Base-by-base conservation (phyloP, 2,888 invertebrate genomes). In the Pachycephus smyrnensis region DNA sequence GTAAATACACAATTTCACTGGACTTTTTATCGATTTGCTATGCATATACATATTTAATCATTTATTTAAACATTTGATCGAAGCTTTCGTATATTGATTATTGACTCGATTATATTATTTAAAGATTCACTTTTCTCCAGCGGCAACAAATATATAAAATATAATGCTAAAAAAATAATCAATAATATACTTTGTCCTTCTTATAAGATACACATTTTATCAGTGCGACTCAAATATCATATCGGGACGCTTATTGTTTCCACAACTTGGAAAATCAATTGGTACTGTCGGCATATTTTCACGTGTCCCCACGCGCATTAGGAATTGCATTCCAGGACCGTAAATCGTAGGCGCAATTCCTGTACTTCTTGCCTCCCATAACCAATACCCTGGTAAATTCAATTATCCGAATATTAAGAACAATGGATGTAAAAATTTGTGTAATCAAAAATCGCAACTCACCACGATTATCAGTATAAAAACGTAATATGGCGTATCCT, bases 401-500 rank as follows among this genome's bases (percentile, higher is more conserved):
- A 32, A 23, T 23, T 55, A 55, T 15, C 15, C 4, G 2, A 55
- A 6, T 55, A 55, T 55, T 9, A 23, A 55, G 2, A 55, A 2
- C 23, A 55, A 55, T 23, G 23, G 23, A 23, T 55, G 23, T 15
- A 23, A 55, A 23, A 9, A 1, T 71, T 31, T 0, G 12, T 55
- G 2, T 23, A 55, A 55, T 23, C 23, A 1, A 0, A 23, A 55
- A 55, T 23, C 1, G 6, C 55, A 33, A 78, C 73, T 78, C 82
- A 87, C 89, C 89, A 68, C 84, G 79, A 82, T 87, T 89, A 71
- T 88, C 85, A 1, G 87, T 86, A 11, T 82, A 80, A 30, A 89
- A 82, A 0, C 86, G 86, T 36, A 88, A 80, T 71, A 88, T 84
- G 9, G 84, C 37, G 75, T 87, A 89, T 1, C 95, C 95, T 82